Base-by-base conservation (phyloP, 2,888 invertebrate species). In the Linyphia triangularis region DNA sequence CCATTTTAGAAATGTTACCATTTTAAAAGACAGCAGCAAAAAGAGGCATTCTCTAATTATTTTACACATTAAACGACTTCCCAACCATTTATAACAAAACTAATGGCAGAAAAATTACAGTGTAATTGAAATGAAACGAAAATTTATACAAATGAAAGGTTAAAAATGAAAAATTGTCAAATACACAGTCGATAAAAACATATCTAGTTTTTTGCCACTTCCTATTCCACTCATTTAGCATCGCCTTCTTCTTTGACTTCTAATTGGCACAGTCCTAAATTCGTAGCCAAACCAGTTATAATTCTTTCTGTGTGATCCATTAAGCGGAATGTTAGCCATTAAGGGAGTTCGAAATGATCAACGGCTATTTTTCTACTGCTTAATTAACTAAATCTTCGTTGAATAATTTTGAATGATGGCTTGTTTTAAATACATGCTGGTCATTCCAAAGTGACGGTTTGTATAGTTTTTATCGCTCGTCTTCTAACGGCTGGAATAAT, bases 181-280 rank as follows among this genome's bases (percentile, higher is more conserved):
- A 28, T 5, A 6, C 10, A 7, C 13, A 26, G 13, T 10, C 26
- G 10, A 19, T 24, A 61, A 61, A 10, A 61, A 43, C 43, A 7
- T 16, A 28, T 13, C 24, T 16, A 28, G 1, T 63, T 26, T 28
- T 63, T 26, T 19, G 13, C 22, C 28, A 24, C 24, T 13, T n/a
- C 13, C 10, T 19, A 59, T 59, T 22, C 33, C 30, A 7, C 33
- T 30, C 19, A 67, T 19, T 33, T n/a, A 28, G 7, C n/a, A n/a
- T 6, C n/a, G 33, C 22, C 33, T n/a, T 26, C n/a, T 33, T 67
- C n/a, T 40, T 24, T 24, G 24, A 1, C 19, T 19, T 67, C n/a
- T 79, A 70, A 84, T 84, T 72, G 83, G 65, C 9, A 57, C 16
- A 51, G 75, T 75, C 51, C 65, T 24, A 65, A 67, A 67, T 79